Conservation (phyloP, 2,113 vertebrate species). For the Orcinus orca region DNA sequence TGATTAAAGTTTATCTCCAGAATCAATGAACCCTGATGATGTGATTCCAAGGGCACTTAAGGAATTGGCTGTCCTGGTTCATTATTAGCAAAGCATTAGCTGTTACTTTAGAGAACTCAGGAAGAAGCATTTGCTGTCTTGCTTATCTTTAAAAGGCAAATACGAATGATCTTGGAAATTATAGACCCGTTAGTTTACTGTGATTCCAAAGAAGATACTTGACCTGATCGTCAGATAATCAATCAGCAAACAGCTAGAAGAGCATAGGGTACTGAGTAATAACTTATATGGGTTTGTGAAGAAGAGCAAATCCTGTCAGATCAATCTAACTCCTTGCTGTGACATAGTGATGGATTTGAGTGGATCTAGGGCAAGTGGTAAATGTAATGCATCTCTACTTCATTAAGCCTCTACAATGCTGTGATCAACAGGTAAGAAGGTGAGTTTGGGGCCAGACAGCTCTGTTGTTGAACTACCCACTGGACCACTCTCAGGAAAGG, state of each 20-base stretch:
- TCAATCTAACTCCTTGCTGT: slow-evolving; percentile 72
- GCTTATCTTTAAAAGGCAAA: slow-evolving; percentile 72
- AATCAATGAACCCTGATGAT: slow-evolving; percentile 71
- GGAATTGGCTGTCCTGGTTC: slow-evolving; percentile 67
- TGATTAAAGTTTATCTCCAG: slow-evolving; percentile 69
- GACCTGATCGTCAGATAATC: slow-evolving; percentile 76
- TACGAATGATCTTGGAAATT: slow-evolving; percentile 74
- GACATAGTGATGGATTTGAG: slow-evolving; percentile 71
- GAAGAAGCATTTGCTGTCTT: slow-evolving; percentile 62
- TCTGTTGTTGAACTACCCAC: not conserved
- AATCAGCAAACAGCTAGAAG: slow-evolving; percentile 73
- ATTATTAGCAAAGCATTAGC: slow-evolving; percentile 72
- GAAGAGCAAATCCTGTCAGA: slow-evolving; percentile 75
- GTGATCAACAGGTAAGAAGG: slow-evolving; percentile 57
- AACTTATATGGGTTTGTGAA: slow-evolving; percentile 70
- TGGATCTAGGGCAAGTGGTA: slow-evolving; percentile 66
- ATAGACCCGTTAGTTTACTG: slow-evolving; percentile 76
- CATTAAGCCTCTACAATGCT: slow-evolving; percentile 62
- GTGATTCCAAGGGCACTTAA: slow-evolving; percentile 68
- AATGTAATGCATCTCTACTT: slow-evolving; percentile 63
- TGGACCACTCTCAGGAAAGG: not conserved
- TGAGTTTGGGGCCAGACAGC: not conserved
- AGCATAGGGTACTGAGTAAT: slow-evolving; percentile 65
- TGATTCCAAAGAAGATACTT: slow-evolving; percentile 76
- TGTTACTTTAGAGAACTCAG: slow-evolving; percentile 70